A percentile compares a stretch with the other conserved stretches of the same genome.
Evolutionary conservation across 1,140 invertebrate species (phyloP).

Genomic region (Sinella curviseta): DNA sequence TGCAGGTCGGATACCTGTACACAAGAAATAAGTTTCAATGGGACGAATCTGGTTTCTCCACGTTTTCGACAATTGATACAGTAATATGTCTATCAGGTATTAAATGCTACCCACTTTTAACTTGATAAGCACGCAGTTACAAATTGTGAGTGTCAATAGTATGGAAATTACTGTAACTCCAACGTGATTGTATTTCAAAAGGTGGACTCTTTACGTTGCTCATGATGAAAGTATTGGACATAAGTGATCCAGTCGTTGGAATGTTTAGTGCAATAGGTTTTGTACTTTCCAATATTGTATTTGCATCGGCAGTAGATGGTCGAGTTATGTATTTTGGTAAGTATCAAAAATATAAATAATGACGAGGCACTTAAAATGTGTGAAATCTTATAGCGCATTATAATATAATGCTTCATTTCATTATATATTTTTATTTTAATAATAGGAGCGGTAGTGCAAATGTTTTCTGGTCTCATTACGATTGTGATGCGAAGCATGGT

Average conservation of each 20-base stretch:
- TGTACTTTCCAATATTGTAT: slow-evolving; percentile 28
- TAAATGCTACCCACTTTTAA: too few relatives aligned
- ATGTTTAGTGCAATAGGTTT: slow-evolving; percentile 39
- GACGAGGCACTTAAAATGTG: too few relatives aligned
- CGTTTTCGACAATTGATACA: slow-evolving; percentile 31
- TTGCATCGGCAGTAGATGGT: slow-evolving; percentile 19
- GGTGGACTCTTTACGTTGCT: slow-evolving; percentile 36
- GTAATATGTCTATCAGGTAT: slow-evolving; percentile 26
- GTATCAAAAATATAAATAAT: background rate
- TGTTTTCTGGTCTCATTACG: slow-evolving; percentile 43
- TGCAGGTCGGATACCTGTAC: slow-evolving; percentile 38
- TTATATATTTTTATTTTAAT: background rate
- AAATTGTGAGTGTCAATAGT: too few relatives aligned
- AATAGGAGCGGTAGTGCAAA: slow-evolving; percentile 41
- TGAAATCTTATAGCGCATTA: background rate
- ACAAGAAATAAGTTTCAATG: slow-evolving; percentile 40
- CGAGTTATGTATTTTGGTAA: slow-evolving; percentile 43
- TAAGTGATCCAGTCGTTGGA: slow-evolving; percentile 39
- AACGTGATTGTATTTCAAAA: background rate
- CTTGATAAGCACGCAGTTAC: too few relatives aligned
- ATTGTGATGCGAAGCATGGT: slow-evolving; percentile 42
- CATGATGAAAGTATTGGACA: slow-evolving; percentile 33
- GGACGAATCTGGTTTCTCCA: slow-evolving; percentile 32
- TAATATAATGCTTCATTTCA: background rate
- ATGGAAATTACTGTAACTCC: background rate